phyloP scores from a whole-genome alignment of 2,888 invertebrate species.

The Cheilosia vulpina region DNA sequence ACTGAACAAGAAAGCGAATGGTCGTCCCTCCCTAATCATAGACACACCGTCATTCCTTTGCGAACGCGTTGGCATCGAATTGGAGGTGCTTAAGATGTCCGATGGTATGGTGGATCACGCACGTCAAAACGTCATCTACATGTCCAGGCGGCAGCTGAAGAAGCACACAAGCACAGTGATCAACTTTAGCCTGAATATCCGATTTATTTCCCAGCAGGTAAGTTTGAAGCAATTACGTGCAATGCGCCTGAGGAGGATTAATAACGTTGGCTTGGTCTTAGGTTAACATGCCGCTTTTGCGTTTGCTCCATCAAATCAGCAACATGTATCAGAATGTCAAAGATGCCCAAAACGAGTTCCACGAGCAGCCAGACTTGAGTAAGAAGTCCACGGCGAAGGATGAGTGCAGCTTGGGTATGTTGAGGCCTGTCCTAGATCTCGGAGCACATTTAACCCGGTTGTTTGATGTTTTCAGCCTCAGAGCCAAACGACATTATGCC shows the following conservation, averaged over 20 bases:
- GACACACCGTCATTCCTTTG: constrained; percentile 93
- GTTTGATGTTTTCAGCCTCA: constrained; percentile 78
- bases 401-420: constrained; percentile 86
- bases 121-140: constrained; percentile 92
- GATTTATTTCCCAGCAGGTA: constrained; percentile 96
- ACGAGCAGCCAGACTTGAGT: constrained; percentile 86
- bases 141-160: constrained; percentile 93
- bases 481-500: constrained; percentile 83
- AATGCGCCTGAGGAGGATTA: too few species aligned
- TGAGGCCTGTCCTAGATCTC: not conserved
- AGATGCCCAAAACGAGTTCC: constrained; percentile 95
- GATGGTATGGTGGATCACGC: constrained; percentile 95
- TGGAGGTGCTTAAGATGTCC: constrained; percentile 94
- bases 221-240: not conserved
- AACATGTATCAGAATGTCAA: constrained; percentile 99
- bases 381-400: constrained; percentile 85
- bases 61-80: constrained; percentile 94
- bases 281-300: constrained; percentile 97
- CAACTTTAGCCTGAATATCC: constrained; percentile 94
- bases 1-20: constrained; percentile 79
- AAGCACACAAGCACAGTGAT: constrained; percentile 96
- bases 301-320: constrained; percentile 97
- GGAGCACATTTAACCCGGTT: not conserved
- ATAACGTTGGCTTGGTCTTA: constrained; percentile 77
- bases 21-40: constrained; percentile 79